Evolutionary conservation across 2,113 vertebrate genomes (phyloP).

Genomic region (Neogobius melanostomus): DNA sequence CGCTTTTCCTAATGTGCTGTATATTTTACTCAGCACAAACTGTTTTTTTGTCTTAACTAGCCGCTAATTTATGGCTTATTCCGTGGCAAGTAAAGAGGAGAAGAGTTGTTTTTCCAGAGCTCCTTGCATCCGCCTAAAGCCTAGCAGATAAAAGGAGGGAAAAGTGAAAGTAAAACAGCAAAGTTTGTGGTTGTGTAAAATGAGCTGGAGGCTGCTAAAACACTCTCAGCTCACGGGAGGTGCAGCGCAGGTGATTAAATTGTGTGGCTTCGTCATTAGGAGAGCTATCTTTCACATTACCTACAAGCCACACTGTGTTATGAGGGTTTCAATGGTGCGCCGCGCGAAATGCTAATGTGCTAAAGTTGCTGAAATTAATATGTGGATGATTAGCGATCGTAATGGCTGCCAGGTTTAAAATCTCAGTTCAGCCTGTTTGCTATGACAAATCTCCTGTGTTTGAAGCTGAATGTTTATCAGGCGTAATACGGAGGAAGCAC

Average conservation of each 20-base stretch:
- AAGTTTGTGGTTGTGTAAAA: slow-evolving; percentile 5
- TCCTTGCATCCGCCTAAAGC: background rate
- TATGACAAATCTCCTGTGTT: background rate
- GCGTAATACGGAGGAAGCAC: background rate
- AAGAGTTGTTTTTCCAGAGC: slow-evolving; percentile 1
- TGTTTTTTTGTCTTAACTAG: background rate
- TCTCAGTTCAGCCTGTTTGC: slow-evolving; percentile 1
- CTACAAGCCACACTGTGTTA: background rate
- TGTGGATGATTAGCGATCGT: background rate
- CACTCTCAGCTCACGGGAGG: background rate
- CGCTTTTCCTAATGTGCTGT: background rate
- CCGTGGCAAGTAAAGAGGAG: background rate
- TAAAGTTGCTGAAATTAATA: slow-evolving; percentile 3
- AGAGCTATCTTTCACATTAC: slow-evolving; percentile 1
- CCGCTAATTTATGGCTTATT: background rate
- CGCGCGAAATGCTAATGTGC: slow-evolving; percentile 1
- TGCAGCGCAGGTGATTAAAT: slow-evolving; percentile 5
- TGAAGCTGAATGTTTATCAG: background rate
- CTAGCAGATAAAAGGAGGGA: background rate
- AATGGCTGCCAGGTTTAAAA: background rate
- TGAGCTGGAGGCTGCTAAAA: slow-evolving; percentile 6
- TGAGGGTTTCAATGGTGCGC: background rate
- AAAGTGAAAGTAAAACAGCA: slow-evolving; percentile 10
- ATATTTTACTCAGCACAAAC: background rate
- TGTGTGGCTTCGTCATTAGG: slow-evolving; percentile 5